Percentiles rank a stretch among this genome's conserved stretches.
phyloP scores from a whole-genome alignment of 2,113 vertebrate genomes.

The Octodon degus region DNA sequence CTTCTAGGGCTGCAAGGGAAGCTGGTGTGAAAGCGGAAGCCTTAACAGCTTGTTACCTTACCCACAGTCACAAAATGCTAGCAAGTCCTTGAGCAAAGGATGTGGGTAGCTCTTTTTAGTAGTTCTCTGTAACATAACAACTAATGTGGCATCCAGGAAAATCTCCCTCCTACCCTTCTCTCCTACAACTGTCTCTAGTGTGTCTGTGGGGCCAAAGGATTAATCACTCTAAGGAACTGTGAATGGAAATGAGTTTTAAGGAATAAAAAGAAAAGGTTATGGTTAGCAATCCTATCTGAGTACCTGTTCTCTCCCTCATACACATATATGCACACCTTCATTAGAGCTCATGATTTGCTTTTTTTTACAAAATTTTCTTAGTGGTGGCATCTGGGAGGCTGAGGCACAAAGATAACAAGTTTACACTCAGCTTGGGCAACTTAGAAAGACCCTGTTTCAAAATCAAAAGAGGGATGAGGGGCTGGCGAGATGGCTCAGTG shows the following conservation, averaged over 20 bases:
- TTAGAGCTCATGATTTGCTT: not conserved
- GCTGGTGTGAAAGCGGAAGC: not conserved
- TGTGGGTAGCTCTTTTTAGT: not conserved
- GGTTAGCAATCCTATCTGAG: not conserved
- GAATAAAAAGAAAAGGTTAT: not conserved
- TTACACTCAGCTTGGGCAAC: not conserved
- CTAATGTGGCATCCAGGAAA: not conserved
- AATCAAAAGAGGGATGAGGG: not conserved
- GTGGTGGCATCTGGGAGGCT: not conserved
- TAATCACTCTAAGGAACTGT: slow-evolving; percentile 80
- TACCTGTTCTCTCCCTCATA: not conserved
- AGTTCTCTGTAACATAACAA: not conserved
- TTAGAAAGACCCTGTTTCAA: not conserved
- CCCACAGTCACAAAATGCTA: not conserved
- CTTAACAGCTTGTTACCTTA: not conserved
- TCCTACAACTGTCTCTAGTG: not conserved
- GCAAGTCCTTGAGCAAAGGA: not conserved
- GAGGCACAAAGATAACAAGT: not conserved
- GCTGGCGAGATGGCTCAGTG: too few relatives aligned
- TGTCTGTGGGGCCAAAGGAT: slow-evolving; percentile 79
- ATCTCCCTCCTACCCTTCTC: not conserved
- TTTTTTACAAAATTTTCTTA: slow-evolving; percentile 52
- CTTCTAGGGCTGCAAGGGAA: not conserved
- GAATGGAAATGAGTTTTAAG: slow-evolving; percentile 64
- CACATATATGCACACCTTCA: not conserved